These are phyloP conservation scores for Apostichopus californicus DNA, from an alignment of 35 echinoderm and acorn worm species.

Conservation along the genomic window DNA sequence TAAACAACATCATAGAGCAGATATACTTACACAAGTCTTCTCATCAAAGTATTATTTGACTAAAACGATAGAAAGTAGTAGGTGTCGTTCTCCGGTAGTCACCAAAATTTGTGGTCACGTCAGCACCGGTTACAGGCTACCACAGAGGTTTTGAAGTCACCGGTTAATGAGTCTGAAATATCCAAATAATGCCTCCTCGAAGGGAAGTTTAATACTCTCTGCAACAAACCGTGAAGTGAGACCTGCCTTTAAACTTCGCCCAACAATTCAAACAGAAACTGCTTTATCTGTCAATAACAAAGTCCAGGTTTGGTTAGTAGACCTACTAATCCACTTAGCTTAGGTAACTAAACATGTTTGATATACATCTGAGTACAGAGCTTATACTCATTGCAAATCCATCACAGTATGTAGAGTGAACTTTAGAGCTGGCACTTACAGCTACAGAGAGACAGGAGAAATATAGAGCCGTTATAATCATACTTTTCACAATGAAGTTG, in stretches of 20 bases:
- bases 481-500: no score
- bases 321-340: slow-evolving; percentile 3
- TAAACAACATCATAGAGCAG: no score
- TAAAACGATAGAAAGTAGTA: no score
- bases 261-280: neutral
- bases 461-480: no score
- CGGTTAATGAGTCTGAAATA: neutral
- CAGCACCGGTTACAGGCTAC: neutral
- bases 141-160: neutral
- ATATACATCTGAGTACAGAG: neutral
- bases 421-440: neutral
- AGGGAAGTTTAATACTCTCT: neutral
- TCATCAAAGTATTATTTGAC: no score
- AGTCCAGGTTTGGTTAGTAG: slow-evolving; percentile 13
- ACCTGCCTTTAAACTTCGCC: slow-evolving; percentile 13
- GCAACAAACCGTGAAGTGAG: neutral
- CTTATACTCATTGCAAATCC: neutral
- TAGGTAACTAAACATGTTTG: neutral
- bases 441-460: no score
- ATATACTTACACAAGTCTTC: no score
- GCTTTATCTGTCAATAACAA: slow-evolving; percentile 5
- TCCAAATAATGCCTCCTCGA: neutral
- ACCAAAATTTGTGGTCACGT: neutral
- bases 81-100: no score
- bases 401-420: neutral